Base-by-base conservation (phyloP, 1,140 invertebrate genomes). In the Trissolcus basalis region DNA sequence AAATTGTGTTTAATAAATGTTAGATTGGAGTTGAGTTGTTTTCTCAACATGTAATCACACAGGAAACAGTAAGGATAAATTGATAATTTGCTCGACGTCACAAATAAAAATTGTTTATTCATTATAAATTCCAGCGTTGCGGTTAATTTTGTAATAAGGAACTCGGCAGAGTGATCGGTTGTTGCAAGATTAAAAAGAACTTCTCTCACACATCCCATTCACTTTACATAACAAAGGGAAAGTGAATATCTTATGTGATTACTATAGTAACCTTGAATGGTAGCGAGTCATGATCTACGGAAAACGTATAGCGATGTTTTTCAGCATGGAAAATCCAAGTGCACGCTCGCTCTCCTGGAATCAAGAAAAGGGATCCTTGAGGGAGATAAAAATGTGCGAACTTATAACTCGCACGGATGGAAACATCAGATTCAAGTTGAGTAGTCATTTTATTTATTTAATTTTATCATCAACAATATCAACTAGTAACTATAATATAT, bases 151-250 rank as follows among this genome's bases (percentile, higher is more conserved):
- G 61, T 55, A 73, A 65, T 60, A 49, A 73, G 61, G 61, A 73
- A 73, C 61, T 65, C 48, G 53, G 9, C 69, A 72, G 19, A 27
- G 60, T 39, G 11, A 59, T 61, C 35, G 63, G 63, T 41, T 10
- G 55, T 15, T 45, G 54, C 35, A 41, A 70, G 54, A 77, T 70
- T 76, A 59, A 68, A n/a, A n/a, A 70, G 65, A 65, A 70, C 67
- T 77, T 77, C 60, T 72, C 65, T 63, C 74, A 68, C 56, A 77
- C 74, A 64, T 77, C 74, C 75, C 75, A 77, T 78, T 78, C 76
- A 70, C 64, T 79, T 79, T 77, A 73, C 78, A 77, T 77, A 79
- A 79, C 72, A 77, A 79, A 79, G 78, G 69, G 73, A 79, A 79
- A 79, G 74, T 80, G 69, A 74, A 74, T 77, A 77, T 80, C 73